Base-by-base conservation (phyloP, 2,888 invertebrate species). In the Octonoba sinensis region DNA sequence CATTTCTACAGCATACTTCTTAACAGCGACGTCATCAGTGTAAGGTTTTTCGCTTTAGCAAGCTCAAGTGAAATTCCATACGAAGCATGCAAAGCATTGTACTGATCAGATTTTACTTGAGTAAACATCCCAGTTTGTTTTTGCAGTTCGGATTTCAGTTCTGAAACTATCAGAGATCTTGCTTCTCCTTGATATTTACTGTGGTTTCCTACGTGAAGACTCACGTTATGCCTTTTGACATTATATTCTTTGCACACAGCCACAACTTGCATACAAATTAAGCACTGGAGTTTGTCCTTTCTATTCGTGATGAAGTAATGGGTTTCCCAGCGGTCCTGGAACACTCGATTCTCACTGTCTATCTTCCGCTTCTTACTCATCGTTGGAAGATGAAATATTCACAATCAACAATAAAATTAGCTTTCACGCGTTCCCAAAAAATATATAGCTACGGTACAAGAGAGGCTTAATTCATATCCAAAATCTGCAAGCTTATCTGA, bases 11-110 rank as follows among this genome's bases (percentile, higher is more conserved):
- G 66, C 47, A 66, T 20, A 49, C 36, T 66, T 66, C 18, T 66
- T 66, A 27, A 49, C 66, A 27, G 46, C 15, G 36, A 16, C 36
- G 66, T 47, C 66, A 66, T 49, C 47, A 66, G 22, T 66, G 27
- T 27, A 66, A 51, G 24, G 51, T 66, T 51, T 36, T 66, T 66
- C 18, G 66, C 66, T 49, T 49, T 51, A 18, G 51, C 47, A 49
- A 66, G 66, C 27, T 66, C 66, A 66, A 66, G 66, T 27, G 66
- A 66, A 66, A 66, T 24, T 22, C 13, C 36, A 24, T 66, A 66
- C 16, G 49, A 66, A 66, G 66, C 51, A 66, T 51, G 18, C 47
- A 66, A 51, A 64, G 64, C 64, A 64, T n/a, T 20, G n/a, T n/a
- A 36, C 22, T 44, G 64, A 36, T n/a, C 22, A 16, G n/a, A 22